Percentiles rank a stretch among this genome's conserved stretches.
phyloP scores from a whole-genome alignment of 2,888 invertebrate species.

The Nemotelus pantherinus region DNA sequence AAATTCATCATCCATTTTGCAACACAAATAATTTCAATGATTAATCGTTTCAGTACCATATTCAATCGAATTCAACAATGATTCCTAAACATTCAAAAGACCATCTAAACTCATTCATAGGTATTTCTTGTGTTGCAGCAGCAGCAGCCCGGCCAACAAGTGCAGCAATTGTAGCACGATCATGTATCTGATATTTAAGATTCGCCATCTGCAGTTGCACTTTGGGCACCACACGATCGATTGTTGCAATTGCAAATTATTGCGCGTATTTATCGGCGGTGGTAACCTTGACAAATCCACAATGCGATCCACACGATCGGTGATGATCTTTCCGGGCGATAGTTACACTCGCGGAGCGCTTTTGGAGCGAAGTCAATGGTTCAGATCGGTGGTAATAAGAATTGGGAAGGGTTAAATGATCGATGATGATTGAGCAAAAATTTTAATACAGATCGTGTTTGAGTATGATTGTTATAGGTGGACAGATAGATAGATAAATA shows the following conservation, averaged over 20 bases:
- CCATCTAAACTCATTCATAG: background rate
- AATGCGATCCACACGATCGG: too few relatives aligned
- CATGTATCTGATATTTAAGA: background rate
- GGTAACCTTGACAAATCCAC: constrained; percentile 1
- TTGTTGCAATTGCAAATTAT: too few relatives aligned
- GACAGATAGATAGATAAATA: background rate
- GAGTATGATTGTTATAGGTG: background rate
- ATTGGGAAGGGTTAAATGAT: constrained; percentile 21
- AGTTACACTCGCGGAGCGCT: background rate
- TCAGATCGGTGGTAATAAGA: background rate
- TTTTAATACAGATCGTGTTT: constrained; percentile 28
- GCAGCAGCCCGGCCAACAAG: background rate
- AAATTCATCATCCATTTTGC: background rate
- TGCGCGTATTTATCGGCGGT: too few relatives aligned
- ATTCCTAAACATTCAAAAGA: too few relatives aligned
- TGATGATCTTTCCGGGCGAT: too few relatives aligned
- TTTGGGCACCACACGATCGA: background rate
- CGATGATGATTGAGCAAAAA: constrained; percentile 24
- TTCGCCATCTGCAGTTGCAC: background rate
- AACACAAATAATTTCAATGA: background rate
- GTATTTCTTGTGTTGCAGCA: background rate
- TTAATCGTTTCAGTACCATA: background rate
- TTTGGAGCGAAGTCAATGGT: background rate
- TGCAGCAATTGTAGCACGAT: background rate
- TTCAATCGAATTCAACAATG: too few relatives aligned